Percentiles rank a stretch among this genome's conserved stretches.
phyloP scores from a whole-genome alignment of 1,140 invertebrate genomes.

The Cyrtorhinus lividipennis region DNA sequence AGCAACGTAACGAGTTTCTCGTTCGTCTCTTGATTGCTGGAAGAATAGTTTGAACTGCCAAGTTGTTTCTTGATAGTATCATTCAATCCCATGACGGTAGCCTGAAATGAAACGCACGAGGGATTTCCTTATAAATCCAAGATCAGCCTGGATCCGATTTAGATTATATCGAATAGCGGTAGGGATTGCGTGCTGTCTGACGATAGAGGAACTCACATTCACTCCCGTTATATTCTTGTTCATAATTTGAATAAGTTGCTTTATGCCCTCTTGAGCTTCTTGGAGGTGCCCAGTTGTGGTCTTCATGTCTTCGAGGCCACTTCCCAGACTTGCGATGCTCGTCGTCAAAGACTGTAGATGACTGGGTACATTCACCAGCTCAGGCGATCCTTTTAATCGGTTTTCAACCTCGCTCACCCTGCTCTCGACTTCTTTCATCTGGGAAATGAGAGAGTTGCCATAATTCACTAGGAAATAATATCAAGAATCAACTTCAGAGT shows the following conservation, averaged over 20 bases:
- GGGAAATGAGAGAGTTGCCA: too few species aligned
- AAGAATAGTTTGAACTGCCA: not conserved
- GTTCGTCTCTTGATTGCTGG: not conserved
- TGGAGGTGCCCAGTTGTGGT: constrained; percentile 26
- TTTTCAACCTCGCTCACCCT: constrained; percentile 38
- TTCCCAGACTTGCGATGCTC: constrained; percentile 43
- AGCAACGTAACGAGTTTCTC: not conserved
- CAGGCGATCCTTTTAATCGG: constrained; percentile 38
- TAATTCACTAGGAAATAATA: not conserved
- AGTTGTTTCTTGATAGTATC: constrained; percentile 15
- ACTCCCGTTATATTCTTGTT: constrained; percentile 32
- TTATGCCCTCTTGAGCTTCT: constrained; percentile 30
- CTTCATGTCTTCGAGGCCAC: constrained; percentile 35
- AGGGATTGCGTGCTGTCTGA: too few species aligned
- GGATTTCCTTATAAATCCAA: not conserved
- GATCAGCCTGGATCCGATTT: too few species aligned
- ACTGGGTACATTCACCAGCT: constrained; percentile 39
- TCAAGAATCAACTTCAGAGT: not conserved
- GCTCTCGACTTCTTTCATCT: constrained; percentile 32
- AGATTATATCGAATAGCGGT: too few species aligned
- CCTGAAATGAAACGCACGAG: not conserved
- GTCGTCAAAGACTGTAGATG: constrained; percentile 35
- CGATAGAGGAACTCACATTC: constrained; percentile 33
- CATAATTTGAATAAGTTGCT: constrained; percentile 30
- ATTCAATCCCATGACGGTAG: constrained; percentile 11